These are phyloP conservation scores for Cariama cristata DNA, from an alignment of 2,113 vertebrate genomes.

Conservation along the genomic window DNA sequence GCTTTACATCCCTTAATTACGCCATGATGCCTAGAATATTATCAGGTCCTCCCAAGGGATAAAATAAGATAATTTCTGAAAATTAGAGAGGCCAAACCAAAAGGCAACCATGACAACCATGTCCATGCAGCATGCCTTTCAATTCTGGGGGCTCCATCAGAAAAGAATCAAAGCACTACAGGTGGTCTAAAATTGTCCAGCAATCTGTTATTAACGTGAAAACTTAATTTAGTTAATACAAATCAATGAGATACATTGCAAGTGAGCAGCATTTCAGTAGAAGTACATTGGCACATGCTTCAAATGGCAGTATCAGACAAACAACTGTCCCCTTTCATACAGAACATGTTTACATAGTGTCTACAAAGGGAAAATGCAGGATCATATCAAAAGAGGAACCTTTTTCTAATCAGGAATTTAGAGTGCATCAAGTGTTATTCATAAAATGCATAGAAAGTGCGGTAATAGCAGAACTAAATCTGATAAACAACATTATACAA, in stretches of 20 bases:
- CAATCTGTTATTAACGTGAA: neutral
- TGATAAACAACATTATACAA: neutral
- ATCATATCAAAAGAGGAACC: conserved; percentile 33
- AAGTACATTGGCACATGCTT: conserved; percentile 51
- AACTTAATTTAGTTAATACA: neutral
- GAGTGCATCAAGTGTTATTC: conserved; percentile 16
- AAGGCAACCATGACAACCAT: neutral
- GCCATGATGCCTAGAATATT: neutral
- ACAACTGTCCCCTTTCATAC: neutral
- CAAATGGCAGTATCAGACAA: conserved; percentile 21
- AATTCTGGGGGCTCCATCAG: neutral
- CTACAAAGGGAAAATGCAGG: conserved; percentile 22
- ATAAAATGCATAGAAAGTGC: neutral
- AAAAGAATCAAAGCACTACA: neutral
- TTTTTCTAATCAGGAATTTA: conserved; percentile 23
- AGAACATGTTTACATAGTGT: conserved; percentile 22
- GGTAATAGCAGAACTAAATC: conserved; percentile 38
- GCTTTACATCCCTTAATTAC: neutral
- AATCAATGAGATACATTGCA: neutral
- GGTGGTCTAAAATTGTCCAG: neutral
- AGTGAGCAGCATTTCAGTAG: neutral
- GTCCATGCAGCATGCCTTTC: neutral
- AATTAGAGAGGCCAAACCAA: neutral
- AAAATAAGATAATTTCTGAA: neutral
- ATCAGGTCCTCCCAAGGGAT: conserved; percentile 19